Conservation (phyloP, 1,140 invertebrate genomes). For the Trichomalopsis sarcophagae region DNA sequence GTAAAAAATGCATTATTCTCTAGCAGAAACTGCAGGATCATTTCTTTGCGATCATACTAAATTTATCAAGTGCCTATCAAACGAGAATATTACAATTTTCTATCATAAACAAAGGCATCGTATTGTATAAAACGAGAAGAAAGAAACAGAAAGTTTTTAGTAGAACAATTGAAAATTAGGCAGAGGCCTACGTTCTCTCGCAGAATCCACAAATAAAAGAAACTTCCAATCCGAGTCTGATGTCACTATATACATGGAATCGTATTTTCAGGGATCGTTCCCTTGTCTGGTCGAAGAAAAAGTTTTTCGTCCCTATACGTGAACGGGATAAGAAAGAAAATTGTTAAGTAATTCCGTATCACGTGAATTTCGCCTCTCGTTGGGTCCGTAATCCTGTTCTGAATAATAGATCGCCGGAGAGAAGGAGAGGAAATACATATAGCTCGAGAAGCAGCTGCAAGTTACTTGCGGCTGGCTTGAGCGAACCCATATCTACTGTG, state of each 20-base stretch:
- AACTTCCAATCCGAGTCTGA: neutral
- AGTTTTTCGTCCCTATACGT: neutral
- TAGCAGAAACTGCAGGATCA: too few species aligned
- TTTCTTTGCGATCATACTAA: too few species aligned
- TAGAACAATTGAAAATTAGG: too few species aligned
- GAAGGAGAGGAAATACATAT: neutral
- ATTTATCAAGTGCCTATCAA: too few species aligned
- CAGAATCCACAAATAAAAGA: neutral
- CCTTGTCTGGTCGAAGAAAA: neutral
- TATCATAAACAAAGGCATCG: too few species aligned
- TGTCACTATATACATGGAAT: too few species aligned
- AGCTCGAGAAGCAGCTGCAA: neutral
- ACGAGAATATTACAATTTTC: too few species aligned
- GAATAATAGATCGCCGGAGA: constrained; percentile 18
- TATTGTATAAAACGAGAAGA: too few species aligned
- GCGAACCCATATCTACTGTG: neutral
- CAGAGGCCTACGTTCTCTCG: too few species aligned
- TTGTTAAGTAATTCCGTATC: constrained; percentile 12
- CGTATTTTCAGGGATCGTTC: too few species aligned
- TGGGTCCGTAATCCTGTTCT: constrained; percentile 13
- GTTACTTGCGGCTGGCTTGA: neutral
- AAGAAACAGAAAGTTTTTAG: too few species aligned
- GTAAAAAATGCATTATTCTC: neutral
- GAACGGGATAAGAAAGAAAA: neutral
- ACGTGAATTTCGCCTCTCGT: constrained; percentile 5